A percentile compares a stretch with the other conserved stretches of the same genome.
These are phyloP conservation scores for Malurus splendens DNA, from an alignment of 2,797 vertebrate genomes.

Conservation along the genomic window DNA sequence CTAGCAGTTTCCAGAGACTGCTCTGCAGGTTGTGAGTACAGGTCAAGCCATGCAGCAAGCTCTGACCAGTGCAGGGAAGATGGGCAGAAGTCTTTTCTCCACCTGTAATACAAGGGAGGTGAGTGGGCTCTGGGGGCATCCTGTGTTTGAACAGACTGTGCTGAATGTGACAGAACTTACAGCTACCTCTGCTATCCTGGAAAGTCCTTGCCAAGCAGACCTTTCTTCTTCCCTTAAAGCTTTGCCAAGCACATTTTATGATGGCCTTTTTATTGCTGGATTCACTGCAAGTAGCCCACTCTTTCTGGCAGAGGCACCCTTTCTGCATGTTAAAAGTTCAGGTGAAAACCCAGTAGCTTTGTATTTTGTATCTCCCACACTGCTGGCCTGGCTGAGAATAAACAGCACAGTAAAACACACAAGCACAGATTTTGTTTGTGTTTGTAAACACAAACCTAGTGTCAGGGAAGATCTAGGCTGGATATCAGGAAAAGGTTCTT, in stretches of 20 bases:
- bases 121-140: not conserved
- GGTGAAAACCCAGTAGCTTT: not conserved
- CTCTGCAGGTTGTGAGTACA: not conserved
- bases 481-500: not conserved
- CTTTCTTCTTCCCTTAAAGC: not conserved
- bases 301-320: not conserved
- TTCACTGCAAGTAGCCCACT: not conserved
- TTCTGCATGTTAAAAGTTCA: not conserved
- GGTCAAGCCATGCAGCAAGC: not conserved
- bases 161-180: not conserved
- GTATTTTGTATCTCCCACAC: not conserved
- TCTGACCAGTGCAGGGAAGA: not conserved
- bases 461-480: not conserved
- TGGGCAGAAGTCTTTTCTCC: not conserved
- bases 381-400: not conserved
- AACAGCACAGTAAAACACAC: not conserved
- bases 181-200: not conserved
- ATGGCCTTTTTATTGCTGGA: not conserved
- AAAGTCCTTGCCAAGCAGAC: not conserved
- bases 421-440: not conserved
- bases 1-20: not conserved
- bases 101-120: not conserved
- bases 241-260: not conserved
- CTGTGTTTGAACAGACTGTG: fast-evolving
- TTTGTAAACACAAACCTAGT: not conserved